Evolutionary conservation across 1,140 invertebrate species (phyloP), one percentile per base, ranked within the genome.

Genomic region (Pogonus chalceus): DNA sequence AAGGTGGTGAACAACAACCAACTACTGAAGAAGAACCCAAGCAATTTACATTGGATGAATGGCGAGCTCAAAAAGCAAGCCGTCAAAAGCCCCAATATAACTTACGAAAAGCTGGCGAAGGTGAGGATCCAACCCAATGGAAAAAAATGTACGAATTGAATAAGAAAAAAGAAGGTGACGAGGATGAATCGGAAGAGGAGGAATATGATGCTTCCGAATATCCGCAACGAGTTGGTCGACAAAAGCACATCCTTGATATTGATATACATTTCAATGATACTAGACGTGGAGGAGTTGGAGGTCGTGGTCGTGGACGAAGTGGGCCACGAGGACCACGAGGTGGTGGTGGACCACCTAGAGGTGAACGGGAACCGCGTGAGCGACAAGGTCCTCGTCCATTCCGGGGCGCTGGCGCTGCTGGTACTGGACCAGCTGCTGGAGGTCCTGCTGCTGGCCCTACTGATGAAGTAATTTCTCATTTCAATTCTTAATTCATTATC

Each of bases 81-180:
- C 79, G 86, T 63, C 79, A 79, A 37, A 88, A 87, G 64, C 90
- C 91, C 22, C 82, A 85, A 58, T 95, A 87, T 66, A 95, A 96
- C 70, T 72, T 93, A 59, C 82, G 92, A 54, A 92, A 93, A 72
- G 88, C 92, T 52, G 90, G 90, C 37, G 91, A 96, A 75, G 92
- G 92, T 31, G 90, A 94, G 68, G 90, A 93, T 69, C 77, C 84
- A 39, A 82, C 84, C 46, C 88, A 92, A 69, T 94, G 90, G 90
- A 93, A 94, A 70, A 94, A 94, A 63, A 88, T 92, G 79, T 88
- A 89, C 60, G 79, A 83, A 61, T 72, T 91, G 43, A 83, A 87
- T 64, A 89, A 87, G 69, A 90, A 90, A 69, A 85, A 86, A 66
- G 81, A 85, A 53, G 80, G 76, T 2, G 75, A 71, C 1, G 83